These are phyloP conservation scores for Brachycybe producta DNA, from an alignment of 2,888 invertebrate species.

Conservation along the genomic window DNA sequence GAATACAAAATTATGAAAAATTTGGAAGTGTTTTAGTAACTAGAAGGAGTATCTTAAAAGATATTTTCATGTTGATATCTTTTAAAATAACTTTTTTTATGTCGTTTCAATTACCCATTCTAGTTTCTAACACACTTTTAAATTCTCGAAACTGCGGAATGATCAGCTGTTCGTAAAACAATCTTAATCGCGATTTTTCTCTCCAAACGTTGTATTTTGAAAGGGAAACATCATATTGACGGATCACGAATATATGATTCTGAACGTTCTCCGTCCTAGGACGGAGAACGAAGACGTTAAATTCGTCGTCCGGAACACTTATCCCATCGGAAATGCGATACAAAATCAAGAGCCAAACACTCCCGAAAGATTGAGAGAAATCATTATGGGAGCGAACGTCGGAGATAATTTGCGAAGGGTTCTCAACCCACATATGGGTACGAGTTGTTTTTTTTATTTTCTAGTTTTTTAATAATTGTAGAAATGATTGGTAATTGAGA, in stretches of 20 bases:
- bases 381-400: constrained; percentile 49
- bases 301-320: constrained; percentile 85
- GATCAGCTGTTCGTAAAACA: background rate
- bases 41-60: too few species aligned
- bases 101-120: too few species aligned
- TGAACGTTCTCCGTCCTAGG: constrained; percentile 84
- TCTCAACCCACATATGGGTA: constrained; percentile 64
- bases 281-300: constrained; percentile 76
- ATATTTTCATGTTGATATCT: too few species aligned
- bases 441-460: constrained; percentile 21
- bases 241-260: constrained; percentile 74
- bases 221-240: constrained; percentile 90
- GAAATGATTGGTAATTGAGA: constrained; percentile 8
- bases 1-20: too few species aligned
- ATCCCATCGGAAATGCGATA: constrained; percentile 65
- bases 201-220: constrained; percentile 10
- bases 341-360: constrained; percentile 30
- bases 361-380: constrained; percentile 27
- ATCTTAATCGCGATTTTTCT: background rate
- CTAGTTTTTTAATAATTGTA: background rate
- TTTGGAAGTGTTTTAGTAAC: too few species aligned
- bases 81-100: too few species aligned
- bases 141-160: too few species aligned
- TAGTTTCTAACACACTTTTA: too few species aligned
- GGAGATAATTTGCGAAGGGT: constrained; percentile 69